These are phyloP conservation scores for Cavia aperea DNA, from an alignment of 2,113 vertebrate species.

Conservation along the genomic window DNA sequence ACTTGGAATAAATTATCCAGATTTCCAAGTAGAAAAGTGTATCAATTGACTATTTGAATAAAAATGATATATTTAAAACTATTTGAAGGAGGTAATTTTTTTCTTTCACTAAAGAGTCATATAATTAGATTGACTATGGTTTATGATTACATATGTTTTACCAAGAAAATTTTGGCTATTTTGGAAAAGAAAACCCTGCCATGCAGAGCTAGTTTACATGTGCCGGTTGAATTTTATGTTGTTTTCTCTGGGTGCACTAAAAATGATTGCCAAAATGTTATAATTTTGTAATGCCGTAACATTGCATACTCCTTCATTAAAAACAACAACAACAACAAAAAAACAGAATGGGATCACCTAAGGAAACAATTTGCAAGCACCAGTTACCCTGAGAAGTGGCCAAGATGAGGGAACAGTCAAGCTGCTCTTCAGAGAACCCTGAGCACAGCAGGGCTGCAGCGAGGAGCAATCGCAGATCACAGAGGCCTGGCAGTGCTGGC, in stretches of 20 bases:
- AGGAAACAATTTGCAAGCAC: neutral
- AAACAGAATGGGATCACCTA: neutral
- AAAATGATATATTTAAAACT: neutral
- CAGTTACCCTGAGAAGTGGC: neutral
- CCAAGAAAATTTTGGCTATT: neutral
- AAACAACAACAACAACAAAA: neutral
- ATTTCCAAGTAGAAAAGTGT: neutral
- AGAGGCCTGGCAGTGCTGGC: neutral
- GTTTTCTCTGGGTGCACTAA: slow-evolving; percentile 41
- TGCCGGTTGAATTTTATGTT: slow-evolving; percentile 24
- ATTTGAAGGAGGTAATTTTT: slow-evolving; percentile 3
- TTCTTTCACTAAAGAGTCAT: slow-evolving; percentile 25
- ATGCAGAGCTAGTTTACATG: slow-evolving; percentile 43
- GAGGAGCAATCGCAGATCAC: neutral
- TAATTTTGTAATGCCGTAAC: neutral
- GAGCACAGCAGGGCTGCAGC: neutral
- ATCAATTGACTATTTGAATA: neutral
- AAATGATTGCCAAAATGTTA: slow-evolving; percentile 35
- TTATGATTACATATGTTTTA: neutral
- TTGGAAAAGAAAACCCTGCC: slow-evolving; percentile 5
- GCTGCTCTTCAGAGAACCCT: neutral
- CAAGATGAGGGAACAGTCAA: neutral
- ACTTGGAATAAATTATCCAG: slow-evolving; percentile 11
- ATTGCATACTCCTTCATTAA: neutral
- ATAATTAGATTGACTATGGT: neutral